phyloP scores from a whole-genome alignment of 1,140 invertebrate species.

The Calosoma granatense region DNA sequence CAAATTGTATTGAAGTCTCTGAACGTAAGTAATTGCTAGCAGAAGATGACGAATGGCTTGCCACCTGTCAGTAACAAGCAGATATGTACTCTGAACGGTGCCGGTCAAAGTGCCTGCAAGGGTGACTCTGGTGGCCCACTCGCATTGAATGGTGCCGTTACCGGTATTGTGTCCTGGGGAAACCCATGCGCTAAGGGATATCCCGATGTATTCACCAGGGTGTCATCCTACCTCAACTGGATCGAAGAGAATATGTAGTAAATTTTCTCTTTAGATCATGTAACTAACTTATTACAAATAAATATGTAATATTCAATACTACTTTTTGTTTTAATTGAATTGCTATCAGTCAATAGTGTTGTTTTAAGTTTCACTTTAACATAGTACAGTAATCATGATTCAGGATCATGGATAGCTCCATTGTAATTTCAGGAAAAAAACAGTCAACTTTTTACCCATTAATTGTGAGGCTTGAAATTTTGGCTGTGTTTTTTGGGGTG shows the following conservation, averaged over 20 bases:
- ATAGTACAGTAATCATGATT: no score
- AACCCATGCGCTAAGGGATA: conserved; percentile 46
- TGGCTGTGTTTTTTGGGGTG: no score
- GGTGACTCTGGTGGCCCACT: conserved; percentile 14
- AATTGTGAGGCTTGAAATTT: no score
- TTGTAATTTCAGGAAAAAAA: no score
- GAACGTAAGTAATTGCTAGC: conserved; percentile 34
- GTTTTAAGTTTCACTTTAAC: no score
- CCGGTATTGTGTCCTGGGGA: conserved; percentile 16
- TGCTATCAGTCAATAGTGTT: no score
- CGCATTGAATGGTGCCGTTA: background rate
- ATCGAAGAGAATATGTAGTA: conserved; percentile 25
- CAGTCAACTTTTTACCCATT: no score
- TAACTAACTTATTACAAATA: no score
- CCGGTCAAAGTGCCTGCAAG: conserved; percentile 1
- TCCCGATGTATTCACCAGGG: conserved; percentile 51
- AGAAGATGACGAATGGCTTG: conserved; percentile 12
- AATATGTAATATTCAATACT: no score
- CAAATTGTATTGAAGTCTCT: conserved; percentile 41
- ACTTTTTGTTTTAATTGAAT: no score
- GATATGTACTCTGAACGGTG: background rate
- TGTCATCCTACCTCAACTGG: conserved; percentile 40
- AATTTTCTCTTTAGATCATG: no score
- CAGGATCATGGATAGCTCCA: no score
- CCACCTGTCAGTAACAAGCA: conserved; percentile 27